Evolutionary conservation across 2,113 vertebrate species (phyloP).

Genomic region (Prionailurus viverrinus): DNA sequence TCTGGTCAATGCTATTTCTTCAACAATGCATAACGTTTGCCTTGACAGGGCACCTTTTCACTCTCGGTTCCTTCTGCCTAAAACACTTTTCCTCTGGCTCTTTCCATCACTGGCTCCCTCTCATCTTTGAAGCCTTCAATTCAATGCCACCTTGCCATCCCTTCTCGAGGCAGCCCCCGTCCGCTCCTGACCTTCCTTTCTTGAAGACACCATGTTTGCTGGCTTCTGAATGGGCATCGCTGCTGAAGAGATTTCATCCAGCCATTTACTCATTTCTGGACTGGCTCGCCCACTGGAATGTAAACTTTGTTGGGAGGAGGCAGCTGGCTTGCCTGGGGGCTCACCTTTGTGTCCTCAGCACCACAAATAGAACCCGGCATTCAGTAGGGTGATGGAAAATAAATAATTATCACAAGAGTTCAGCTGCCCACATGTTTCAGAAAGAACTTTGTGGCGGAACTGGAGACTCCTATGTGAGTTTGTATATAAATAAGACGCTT

Average conservation of each 20-base stretch:
- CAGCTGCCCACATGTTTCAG: neutral
- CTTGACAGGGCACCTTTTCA: neutral
- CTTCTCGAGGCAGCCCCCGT: no score
- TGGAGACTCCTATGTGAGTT: neutral
- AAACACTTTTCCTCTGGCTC: neutral
- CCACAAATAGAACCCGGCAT: neutral
- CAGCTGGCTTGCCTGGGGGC: neutral
- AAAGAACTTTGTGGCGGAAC: neutral
- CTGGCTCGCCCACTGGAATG: neutral
- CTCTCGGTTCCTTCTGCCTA: neutral
- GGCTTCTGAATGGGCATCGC: neutral
- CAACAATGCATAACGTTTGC: fast-evolving
- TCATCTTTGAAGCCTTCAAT: neutral
- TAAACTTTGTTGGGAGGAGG: no score
- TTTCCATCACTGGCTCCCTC: neutral
- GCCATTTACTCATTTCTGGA: neutral
- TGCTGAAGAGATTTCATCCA: fast-evolving
- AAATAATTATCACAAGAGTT: neutral
- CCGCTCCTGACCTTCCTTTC: neutral
- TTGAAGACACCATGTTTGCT: fast-evolving
- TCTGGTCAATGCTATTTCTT: neutral
- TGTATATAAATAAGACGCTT: neutral
- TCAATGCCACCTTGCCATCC: no score
- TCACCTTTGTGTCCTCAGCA: neutral
- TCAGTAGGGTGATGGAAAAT: neutral